Percentiles rank a stretch among this genome's conserved stretches.
Evolutionary conservation across 1,140 invertebrate species (phyloP).

Genomic region (Wasmannia auropunctata): DNA sequence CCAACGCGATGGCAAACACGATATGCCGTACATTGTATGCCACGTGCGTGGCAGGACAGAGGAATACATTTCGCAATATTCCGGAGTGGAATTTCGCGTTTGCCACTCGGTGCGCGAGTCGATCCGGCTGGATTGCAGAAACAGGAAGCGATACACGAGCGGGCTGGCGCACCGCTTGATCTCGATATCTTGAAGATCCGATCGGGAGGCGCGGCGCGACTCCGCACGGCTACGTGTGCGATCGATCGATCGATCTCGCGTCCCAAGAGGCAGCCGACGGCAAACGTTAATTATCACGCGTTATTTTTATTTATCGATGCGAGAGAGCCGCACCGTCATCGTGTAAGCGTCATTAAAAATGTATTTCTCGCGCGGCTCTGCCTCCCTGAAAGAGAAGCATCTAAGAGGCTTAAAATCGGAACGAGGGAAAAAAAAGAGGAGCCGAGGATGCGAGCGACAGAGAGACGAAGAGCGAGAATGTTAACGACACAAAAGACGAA

Average conservation of each 20-base stretch:
- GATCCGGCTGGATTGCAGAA: slow-evolving; percentile 69
- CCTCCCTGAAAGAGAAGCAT: not conserved
- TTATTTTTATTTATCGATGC: slow-evolving; percentile 72
- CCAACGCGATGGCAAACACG: not conserved
- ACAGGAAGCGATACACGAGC: slow-evolving; percentile 68
- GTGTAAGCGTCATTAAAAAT: slow-evolving; percentile 41
- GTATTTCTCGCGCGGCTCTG: not conserved
- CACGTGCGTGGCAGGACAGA: not conserved
- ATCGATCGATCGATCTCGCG: slow-evolving; percentile 59
- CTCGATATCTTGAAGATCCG: slow-evolving; percentile 66
- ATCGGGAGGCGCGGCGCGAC: slow-evolving; percentile 46
- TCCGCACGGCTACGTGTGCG: slow-evolving; percentile 7
- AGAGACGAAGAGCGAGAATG: not conserved
- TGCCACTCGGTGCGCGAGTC: slow-evolving; percentile 29
- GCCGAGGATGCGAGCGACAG: not conserved
- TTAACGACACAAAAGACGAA: slow-evolving; percentile 21
- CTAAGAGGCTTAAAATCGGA: slow-evolving; percentile 15
- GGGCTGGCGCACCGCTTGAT: slow-evolving; percentile 43
- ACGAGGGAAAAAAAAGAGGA: not conserved
- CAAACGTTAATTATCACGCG: slow-evolving; percentile 72
- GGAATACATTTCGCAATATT: slow-evolving; percentile 48
- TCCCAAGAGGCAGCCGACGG: slow-evolving; percentile 52
- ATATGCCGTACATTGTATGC: not conserved
- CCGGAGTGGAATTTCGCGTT: slow-evolving; percentile 46
- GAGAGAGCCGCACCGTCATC: slow-evolving; percentile 16